phyloP scores from a whole-genome alignment of 1,140 invertebrate species.

The Drosophila subpulchrella region DNA sequence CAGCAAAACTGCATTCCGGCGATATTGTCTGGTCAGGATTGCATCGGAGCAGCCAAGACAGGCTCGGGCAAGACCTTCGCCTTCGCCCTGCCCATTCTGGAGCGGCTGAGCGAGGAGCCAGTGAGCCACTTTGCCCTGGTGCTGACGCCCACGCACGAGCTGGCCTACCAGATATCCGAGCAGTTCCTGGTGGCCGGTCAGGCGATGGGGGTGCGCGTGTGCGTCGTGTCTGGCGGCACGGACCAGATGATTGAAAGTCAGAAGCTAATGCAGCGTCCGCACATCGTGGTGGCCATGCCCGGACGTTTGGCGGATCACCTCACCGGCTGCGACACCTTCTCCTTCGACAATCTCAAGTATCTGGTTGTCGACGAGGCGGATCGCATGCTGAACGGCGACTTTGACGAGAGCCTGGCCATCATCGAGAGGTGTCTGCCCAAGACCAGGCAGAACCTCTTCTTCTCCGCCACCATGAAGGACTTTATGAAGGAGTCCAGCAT shows the following conservation, averaged over 20 bases:
- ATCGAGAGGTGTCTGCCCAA: slow-evolving; percentile 93
- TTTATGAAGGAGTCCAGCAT: slow-evolving; percentile 85
- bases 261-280: slow-evolving; percentile 94
- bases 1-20: slow-evolving; percentile 92
- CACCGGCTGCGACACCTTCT: slow-evolving; percentile 93
- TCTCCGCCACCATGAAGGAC: slow-evolving; percentile 98
- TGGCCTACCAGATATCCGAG: slow-evolving; percentile 96
- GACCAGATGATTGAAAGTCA: slow-evolving; percentile 96
- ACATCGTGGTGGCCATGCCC: slow-evolving; percentile 97
- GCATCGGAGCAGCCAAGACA: slow-evolving; percentile 98
- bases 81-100: slow-evolving; percentile 97
- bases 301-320: slow-evolving; percentile 95
- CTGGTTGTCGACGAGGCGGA: slow-evolving; percentile 97
- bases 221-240: slow-evolving; percentile 95
- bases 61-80: slow-evolving; percentile 99
- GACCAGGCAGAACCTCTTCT: slow-evolving; percentile 94
- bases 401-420: slow-evolving; percentile 92
- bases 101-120: slow-evolving; percentile 95
- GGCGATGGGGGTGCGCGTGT: slow-evolving; percentile 92
- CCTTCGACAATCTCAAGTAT: slow-evolving; percentile 92
- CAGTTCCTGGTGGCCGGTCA: slow-evolving; percentile 96
- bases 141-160: slow-evolving; percentile 97
- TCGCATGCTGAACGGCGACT: slow-evolving; percentile 91
- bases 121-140: slow-evolving; percentile 98
- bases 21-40: slow-evolving; percentile 93